Conservation (phyloP, 2,797 vertebrate species). For the Cossypha caffra region DNA sequence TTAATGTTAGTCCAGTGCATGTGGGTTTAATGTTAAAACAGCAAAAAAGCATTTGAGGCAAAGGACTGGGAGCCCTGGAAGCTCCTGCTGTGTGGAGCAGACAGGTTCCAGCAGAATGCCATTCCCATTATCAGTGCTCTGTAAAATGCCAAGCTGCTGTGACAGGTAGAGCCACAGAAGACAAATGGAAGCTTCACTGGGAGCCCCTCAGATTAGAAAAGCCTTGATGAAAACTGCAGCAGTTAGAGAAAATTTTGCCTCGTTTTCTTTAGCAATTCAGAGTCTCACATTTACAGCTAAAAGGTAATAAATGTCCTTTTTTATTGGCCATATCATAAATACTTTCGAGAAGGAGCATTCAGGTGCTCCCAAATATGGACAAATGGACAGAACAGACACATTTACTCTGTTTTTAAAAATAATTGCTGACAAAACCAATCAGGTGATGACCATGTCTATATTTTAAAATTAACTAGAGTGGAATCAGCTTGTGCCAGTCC, state of each 20-base stretch:
- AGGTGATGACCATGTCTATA: neutral
- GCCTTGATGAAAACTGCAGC: neutral
- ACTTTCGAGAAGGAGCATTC: neutral
- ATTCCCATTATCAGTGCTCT: neutral
- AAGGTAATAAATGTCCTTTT: neutral
- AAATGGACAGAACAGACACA: neutral
- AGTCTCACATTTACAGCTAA: neutral
- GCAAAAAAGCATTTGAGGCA: neutral
- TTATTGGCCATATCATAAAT: rapidly evolving
- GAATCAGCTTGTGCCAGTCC: neutral
- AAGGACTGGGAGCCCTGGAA: neutral
- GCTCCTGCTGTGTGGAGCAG: neutral
- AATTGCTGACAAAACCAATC: neutral
- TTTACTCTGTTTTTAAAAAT: neutral
- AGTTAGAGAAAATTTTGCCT: neutral
- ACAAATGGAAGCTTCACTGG: neutral
- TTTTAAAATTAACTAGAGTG: neutral
- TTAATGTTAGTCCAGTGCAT: rapidly evolving
- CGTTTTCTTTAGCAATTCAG: neutral
- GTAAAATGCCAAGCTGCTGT: neutral
- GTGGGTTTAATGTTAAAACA: neutral
- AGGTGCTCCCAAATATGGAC: neutral
- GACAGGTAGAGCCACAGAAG: neutral
- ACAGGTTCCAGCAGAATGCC: neutral
- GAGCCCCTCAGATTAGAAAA: neutral